A percentile compares a stretch with the other conserved stretches of the same genome.
Evolutionary conservation across 2,888 invertebrate species (phyloP).

Genomic region (Pristionchus entomophagus): DNA sequence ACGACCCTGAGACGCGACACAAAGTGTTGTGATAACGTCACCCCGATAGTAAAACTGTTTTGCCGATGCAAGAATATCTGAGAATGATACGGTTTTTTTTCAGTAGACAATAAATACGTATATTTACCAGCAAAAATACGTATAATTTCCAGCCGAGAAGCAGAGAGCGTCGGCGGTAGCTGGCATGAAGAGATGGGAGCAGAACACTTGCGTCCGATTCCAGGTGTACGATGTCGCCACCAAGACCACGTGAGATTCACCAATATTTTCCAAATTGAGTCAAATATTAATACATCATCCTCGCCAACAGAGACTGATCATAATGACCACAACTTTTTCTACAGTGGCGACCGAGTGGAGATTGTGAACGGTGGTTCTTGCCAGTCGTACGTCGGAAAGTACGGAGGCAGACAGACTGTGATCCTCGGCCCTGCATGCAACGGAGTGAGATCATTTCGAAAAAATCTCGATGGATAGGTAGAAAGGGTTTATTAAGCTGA

Average conservation of each 20-base stretch:
- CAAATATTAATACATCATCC: not conserved
- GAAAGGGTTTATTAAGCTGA: too few relatives aligned
- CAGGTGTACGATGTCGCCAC: not conserved
- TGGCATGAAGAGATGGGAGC: conserved; percentile 45
- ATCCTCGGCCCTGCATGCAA: conserved; percentile 46
- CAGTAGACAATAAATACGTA: too few relatives aligned
- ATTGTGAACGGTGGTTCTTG: conserved; percentile 38
- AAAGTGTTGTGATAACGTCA: conserved; percentile 4
- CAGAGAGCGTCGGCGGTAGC: conserved; percentile 23
- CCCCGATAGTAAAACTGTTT: not conserved
- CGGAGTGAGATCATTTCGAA: conserved; percentile 18
- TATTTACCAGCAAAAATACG: not conserved
- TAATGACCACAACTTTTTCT: too few relatives aligned
- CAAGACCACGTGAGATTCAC: not conserved
- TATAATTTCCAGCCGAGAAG: not conserved
- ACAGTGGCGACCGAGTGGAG: conserved; percentile 7
- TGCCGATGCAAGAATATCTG: not conserved
- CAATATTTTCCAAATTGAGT: not conserved
- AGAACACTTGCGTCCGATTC: conserved; percentile 42
- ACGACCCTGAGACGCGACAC: not conserved
- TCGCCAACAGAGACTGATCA: too few relatives aligned
- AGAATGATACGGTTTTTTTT: too few relatives aligned
- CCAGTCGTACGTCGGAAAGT: conserved; percentile 42
- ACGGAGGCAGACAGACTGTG: conserved; percentile 42
- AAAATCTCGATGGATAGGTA: not conserved